phyloP scores from a whole-genome alignment of 1,140 invertebrate genomes.

The Trichonephila clavipes region DNA sequence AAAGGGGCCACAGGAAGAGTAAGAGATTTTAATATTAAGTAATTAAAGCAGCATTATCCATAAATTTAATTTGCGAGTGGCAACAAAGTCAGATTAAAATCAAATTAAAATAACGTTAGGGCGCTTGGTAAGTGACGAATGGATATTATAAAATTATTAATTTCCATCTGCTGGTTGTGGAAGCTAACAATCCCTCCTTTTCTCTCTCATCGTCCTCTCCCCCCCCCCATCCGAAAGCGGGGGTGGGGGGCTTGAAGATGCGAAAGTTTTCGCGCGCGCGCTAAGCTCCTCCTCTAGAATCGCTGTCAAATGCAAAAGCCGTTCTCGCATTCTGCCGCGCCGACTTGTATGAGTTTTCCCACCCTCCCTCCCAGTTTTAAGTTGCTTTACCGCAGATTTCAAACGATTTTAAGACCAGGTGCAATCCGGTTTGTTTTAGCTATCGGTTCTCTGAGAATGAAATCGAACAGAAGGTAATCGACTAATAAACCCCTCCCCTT shows the following conservation, averaged over 20 bases:
- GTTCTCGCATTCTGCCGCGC: slow-evolving; percentile 1
- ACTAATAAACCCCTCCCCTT: not conserved
- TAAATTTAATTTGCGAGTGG: slow-evolving; percentile 77
- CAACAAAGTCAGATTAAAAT: slow-evolving; percentile 77
- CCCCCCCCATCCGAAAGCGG: not conserved
- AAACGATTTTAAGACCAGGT: slow-evolving; percentile 47
- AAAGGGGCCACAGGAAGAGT: slow-evolving; percentile 23
- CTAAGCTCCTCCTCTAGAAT: slow-evolving; percentile 44
- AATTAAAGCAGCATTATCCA: slow-evolving; percentile 77
- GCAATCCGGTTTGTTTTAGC: not conserved
- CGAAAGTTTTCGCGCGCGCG: slow-evolving; percentile 61
- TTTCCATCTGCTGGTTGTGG: slow-evolving; percentile 72
- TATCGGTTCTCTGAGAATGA: not conserved
- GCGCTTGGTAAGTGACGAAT: slow-evolving; percentile 75
- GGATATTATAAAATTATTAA: slow-evolving; percentile 77
- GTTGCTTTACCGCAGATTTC: slow-evolving; percentile 30
- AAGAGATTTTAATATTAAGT: slow-evolving; percentile 77
- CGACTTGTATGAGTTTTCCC: slow-evolving; percentile 32
- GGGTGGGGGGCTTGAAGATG: slow-evolving; percentile 13
- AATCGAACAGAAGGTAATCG: not conserved
- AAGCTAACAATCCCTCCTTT: slow-evolving; percentile 60
- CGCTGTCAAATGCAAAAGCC: slow-evolving; percentile 58
- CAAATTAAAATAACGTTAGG: slow-evolving; percentile 77
- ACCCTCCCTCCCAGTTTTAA: not conserved
- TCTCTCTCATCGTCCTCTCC: not conserved